A percentile compares a stretch with the other conserved stretches of the same genome.
phyloP scores from a whole-genome alignment of 2,888 invertebrate species.

The Sericinus montela region DNA sequence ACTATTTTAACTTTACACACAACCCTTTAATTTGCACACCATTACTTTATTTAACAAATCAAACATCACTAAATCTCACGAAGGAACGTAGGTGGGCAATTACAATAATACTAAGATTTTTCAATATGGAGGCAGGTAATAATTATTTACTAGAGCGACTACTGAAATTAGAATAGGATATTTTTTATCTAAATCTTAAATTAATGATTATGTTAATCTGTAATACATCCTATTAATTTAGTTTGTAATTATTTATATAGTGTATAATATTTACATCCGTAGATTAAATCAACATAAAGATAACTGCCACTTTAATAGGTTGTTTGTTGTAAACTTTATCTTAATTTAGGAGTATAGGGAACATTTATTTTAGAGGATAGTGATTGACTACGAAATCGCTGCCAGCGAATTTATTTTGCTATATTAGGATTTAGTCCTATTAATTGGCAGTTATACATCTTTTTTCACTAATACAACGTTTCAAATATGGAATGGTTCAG shows the following conservation, averaged over 20 bases:
- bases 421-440: constrained; percentile 31
- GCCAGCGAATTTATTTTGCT: constrained; percentile 2
- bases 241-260: constrained; percentile 70
- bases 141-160: constrained; percentile 60
- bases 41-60: constrained; percentile 59
- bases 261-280: constrained; percentile 72
- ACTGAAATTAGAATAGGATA: constrained; percentile 70
- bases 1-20: constrained; percentile 78
- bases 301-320: constrained; percentile 60
- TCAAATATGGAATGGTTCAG: constrained; percentile 64
- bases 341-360: constrained; percentile 16
- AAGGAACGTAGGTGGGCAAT: constrained; percentile 43
- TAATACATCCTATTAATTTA: constrained; percentile 71
- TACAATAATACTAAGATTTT: constrained; percentile 51
- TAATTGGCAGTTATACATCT: constrained; percentile 64
- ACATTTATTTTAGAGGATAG: constrained; percentile 8
- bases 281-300: constrained; percentile 55
- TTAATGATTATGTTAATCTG: constrained; percentile 75
- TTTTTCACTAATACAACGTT: constrained; percentile 53
- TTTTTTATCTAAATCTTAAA: constrained; percentile 67
- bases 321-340: constrained; percentile 19
- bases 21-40: constrained; percentile 79
- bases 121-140: constrained; percentile 42
- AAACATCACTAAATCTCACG: constrained; percentile 41
- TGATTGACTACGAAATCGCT: neutral